Percentiles rank a stretch among this genome's conserved stretches.
Conservation (phyloP, 1,140 invertebrate species). For the Oscheius sp. region DNA sequence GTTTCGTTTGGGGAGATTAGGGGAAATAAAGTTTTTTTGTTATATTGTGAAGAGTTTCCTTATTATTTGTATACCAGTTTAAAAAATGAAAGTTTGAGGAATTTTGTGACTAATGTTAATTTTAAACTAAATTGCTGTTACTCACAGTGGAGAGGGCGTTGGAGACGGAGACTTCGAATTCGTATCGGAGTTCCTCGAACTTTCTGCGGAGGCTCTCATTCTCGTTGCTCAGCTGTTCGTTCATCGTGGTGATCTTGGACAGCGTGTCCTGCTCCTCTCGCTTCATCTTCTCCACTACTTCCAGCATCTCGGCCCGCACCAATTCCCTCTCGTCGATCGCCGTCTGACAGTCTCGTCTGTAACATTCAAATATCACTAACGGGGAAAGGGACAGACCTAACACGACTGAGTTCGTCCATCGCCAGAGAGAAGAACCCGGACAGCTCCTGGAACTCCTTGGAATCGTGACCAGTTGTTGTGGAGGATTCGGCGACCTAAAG, state of each 20-base stretch:
- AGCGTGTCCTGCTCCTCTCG: background rate
- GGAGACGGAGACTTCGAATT: too few relatives aligned
- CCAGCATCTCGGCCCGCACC: background rate
- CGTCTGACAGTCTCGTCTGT: background rate
- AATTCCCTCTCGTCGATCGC: background rate
- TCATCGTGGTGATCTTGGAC: too few relatives aligned
- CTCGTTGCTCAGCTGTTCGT: background rate
- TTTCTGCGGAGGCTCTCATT: background rate
- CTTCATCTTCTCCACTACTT: background rate
- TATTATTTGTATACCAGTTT: too few relatives aligned
- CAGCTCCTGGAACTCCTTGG: slow-evolving; percentile 7
- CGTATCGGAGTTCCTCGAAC: too few relatives aligned
- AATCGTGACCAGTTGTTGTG: background rate
- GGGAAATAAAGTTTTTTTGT: too few relatives aligned
- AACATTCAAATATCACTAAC: background rate
- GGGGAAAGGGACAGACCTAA: background rate
- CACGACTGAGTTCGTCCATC: slow-evolving; percentile 3
- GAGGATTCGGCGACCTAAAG: background rate
- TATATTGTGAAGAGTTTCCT: too few relatives aligned
- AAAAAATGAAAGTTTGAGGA: too few relatives aligned
- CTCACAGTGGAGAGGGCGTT: too few relatives aligned
- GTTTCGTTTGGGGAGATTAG: too few relatives aligned
- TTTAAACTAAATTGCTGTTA: too few relatives aligned
- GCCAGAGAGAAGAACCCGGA: background rate
- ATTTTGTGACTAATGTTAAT: too few relatives aligned